A percentile compares a stretch with the other conserved stretches of the same genome.
phyloP scores from a whole-genome alignment of 2,888 invertebrate species.

The Crocallis elinguaria region DNA sequence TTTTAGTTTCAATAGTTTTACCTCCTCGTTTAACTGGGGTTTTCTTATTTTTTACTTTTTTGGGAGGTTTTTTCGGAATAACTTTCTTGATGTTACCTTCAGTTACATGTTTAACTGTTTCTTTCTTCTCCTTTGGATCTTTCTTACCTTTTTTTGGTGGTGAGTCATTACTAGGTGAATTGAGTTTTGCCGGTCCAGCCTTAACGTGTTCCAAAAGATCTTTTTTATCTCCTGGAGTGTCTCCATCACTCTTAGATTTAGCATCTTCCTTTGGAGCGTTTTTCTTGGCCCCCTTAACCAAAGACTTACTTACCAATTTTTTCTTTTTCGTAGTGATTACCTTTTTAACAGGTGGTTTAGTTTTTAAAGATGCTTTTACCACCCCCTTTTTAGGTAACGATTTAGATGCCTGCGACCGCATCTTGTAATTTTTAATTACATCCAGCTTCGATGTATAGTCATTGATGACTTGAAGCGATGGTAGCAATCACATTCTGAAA shows the following conservation, averaged over 20 bases:
- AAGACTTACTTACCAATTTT: conserved; percentile 60
- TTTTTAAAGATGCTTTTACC: conserved; percentile 68
- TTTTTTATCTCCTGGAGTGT: conserved; percentile 53
- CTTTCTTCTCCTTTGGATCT: conserved; percentile 72
- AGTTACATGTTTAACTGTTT: conserved; percentile 55
- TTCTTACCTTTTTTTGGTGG: conserved; percentile 68
- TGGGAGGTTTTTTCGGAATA: conserved; percentile 52
- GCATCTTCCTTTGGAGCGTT: conserved; percentile 58
- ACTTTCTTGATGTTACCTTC: conserved; percentile 51
- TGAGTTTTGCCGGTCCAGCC: conserved; percentile 56
- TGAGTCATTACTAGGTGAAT: conserved; percentile 55
- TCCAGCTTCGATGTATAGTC: conserved; percentile 66
- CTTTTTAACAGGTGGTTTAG: conserved; percentile 67
- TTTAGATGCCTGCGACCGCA: conserved; percentile 81
- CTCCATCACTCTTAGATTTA: conserved; percentile 55
- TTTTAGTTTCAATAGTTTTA: conserved; percentile 64
- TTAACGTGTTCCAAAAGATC: conserved; percentile 56
- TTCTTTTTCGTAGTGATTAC: conserved; percentile 65
- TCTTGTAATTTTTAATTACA: conserved; percentile 73
- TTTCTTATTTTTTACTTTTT: conserved; percentile 47
- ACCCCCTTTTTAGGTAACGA: conserved; percentile 76
- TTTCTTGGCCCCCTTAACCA: conserved; percentile 63
- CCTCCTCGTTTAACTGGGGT: conserved; percentile 36
- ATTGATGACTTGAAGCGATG: conserved; percentile 66
- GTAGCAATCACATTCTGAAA: conserved; percentile 75